Conservation (phyloP, 2,113 vertebrate genomes). For the Leucosticte australis region DNA sequence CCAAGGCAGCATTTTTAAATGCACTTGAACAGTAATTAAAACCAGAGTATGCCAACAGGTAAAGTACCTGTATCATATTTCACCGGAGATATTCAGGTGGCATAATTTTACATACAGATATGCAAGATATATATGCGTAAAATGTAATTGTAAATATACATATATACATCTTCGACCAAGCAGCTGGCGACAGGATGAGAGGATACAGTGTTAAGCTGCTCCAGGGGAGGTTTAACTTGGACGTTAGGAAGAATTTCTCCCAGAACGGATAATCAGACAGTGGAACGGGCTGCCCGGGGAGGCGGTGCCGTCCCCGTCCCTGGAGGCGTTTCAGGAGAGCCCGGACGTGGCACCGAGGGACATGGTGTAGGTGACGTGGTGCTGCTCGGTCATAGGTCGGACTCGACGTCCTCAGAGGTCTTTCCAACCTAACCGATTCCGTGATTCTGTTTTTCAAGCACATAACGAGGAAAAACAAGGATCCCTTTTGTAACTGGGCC, state of each 20-base stretch:
- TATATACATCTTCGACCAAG: not conserved
- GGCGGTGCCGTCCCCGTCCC: not conserved
- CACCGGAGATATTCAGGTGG: not conserved
- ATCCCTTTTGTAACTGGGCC: too few species aligned
- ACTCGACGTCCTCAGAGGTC: not conserved
- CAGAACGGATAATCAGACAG: not conserved
- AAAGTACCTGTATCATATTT: not conserved
- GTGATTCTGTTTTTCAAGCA: not conserved
- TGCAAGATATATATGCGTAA: not conserved
- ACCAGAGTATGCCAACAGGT: not conserved
- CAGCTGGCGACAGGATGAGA: not conserved
- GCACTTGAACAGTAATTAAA: not conserved
- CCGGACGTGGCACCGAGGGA: not conserved
- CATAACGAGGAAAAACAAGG: rapidly evolving
- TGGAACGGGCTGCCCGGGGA: not conserved
- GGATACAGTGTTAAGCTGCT: not conserved
- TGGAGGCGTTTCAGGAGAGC: not conserved
- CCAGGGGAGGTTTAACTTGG: not conserved
- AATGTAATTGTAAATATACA: not conserved
- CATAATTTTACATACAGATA: not conserved
- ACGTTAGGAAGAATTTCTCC: not conserved
- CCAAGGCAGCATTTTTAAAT: not conserved
- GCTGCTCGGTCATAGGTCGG: not conserved
- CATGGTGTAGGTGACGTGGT: not conserved
- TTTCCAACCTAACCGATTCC: not conserved